A percentile compares a stretch with the other conserved stretches of the same genome.
Evolutionary conservation across 2,113 vertebrate genomes (phyloP).

Genomic region (Eclectus roratus): DNA sequence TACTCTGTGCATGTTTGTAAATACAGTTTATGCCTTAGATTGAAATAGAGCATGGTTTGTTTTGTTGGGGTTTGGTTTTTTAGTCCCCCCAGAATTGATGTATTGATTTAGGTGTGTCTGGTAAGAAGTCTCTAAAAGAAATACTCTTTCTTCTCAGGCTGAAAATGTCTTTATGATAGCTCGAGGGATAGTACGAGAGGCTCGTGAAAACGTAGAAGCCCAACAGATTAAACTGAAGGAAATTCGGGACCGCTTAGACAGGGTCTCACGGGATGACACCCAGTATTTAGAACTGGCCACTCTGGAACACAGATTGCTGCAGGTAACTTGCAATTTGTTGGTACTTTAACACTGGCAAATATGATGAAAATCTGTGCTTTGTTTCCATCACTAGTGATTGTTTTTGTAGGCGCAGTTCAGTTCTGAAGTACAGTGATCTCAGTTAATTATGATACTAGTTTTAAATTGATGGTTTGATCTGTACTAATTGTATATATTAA

Average conservation of each 20-base stretch:
- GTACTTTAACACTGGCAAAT: not conserved
- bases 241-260: constrained; percentile 89
- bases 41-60: not conserved
- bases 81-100: rapidly evolving
- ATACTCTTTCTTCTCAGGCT: constrained; percentile 74
- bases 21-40: not conserved
- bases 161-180: constrained; percentile 94
- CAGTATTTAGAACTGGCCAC: constrained; percentile 94
- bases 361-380: not conserved
- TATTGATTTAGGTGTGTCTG: not conserved
- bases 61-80: not conserved
- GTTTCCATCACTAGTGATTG: not conserved
- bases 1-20: not conserved
- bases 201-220: constrained; percentile 82
- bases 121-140: not conserved
- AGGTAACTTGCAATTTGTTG: constrained; percentile 78
- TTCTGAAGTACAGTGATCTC: not conserved
- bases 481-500: not conserved
- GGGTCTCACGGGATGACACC: constrained; percentile 90
- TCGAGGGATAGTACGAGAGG: constrained; percentile 89
- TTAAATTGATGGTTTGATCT: not conserved
- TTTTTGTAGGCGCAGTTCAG: not conserved
- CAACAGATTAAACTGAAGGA: constrained; percentile 89
- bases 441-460: not conserved
- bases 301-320: constrained; percentile 90